Evolutionary conservation across 2,888 invertebrate genomes (phyloP).

Genomic region (Oscheius sp.): DNA sequence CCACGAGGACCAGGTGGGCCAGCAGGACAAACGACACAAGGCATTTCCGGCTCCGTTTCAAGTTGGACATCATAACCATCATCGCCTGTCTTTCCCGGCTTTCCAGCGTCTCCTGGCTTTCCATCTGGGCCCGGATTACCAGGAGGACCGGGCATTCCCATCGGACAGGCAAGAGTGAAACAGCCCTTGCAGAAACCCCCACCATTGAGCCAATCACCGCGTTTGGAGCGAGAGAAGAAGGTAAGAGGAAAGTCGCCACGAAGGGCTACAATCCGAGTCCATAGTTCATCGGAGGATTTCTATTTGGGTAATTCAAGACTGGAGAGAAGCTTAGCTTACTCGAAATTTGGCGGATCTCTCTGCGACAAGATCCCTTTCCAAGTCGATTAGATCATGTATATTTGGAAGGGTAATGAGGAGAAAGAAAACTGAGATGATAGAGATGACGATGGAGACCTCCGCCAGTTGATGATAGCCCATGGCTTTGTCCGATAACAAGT

Average conservation of each 20-base stretch:
- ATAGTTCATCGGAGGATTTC: conserved; percentile 12
- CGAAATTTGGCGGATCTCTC: conserved; percentile 29
- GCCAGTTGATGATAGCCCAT: conserved; percentile 33
- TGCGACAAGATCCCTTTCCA: conserved; percentile 22
- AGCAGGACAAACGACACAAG: conserved; percentile 69
- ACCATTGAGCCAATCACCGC: conserved; percentile 47
- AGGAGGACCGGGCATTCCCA: conserved; percentile 67
- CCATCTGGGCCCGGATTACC: conserved; percentile 66
- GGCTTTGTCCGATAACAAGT: not conserved
- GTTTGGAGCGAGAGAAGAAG: conserved; percentile 57
- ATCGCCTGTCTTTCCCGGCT: conserved; percentile 59
- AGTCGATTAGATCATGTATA: conserved; percentile 17
- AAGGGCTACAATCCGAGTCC: conserved; percentile 1
- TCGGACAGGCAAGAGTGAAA: conserved; percentile 63
- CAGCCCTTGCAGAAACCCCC: conserved; percentile 61
- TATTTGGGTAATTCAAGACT: not conserved
- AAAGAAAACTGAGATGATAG: conserved; percentile 25
- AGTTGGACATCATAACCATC: conserved; percentile 69
- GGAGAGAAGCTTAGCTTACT: conserved; percentile 23
- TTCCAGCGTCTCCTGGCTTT: conserved; percentile 61
- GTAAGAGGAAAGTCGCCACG: conserved; percentile 24
- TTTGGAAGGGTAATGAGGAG: conserved; percentile 35
- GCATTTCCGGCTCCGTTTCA: conserved; percentile 66
- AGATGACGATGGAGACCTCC: conserved; percentile 29
- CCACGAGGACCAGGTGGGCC: conserved; percentile 70